Percentiles rank a stretch among this genome's conserved stretches.
phyloP scores from a whole-genome alignment of 2,113 vertebrate genomes.

The human region DNA sequence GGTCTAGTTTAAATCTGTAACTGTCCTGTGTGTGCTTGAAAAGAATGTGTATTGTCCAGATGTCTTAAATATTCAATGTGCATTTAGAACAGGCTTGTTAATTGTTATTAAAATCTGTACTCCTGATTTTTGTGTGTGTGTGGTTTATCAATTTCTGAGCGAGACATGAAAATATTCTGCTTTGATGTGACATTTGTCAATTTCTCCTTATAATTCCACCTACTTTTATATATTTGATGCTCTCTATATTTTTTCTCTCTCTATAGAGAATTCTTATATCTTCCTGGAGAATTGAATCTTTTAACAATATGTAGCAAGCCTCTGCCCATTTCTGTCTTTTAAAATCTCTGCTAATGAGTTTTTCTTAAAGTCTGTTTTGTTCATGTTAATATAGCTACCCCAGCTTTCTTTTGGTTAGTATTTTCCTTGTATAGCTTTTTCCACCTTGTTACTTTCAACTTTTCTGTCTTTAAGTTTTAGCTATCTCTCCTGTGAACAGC shows the following conservation, averaged over 20 bases:
- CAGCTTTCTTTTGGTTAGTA: not conserved
- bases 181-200: conserved; percentile 12
- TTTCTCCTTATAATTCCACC: not conserved
- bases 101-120: not conserved
- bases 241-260: too few species aligned
- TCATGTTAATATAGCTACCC: not conserved
- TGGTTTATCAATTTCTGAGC: conserved; percentile 1
- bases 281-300: conserved; percentile 36
- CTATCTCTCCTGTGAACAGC: not conserved
- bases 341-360: not conserved
- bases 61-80: not conserved
- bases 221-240: conserved; percentile 15
- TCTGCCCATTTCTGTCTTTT: not conserved
- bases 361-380: not conserved
- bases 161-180: not conserved
- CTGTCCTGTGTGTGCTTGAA: not conserved
- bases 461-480: conserved; percentile 37
- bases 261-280: not conserved
- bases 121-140: not conserved
- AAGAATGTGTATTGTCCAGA: not conserved
- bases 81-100: conserved; percentile 9
- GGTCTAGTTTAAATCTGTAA: not conserved
- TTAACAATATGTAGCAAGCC: not conserved
- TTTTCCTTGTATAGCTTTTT: conserved; percentile 7
- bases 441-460: not conserved